These are phyloP conservation scores for Myotis brandtii DNA, from an alignment of 2,113 vertebrate genomes.

Conservation along the genomic window DNA sequence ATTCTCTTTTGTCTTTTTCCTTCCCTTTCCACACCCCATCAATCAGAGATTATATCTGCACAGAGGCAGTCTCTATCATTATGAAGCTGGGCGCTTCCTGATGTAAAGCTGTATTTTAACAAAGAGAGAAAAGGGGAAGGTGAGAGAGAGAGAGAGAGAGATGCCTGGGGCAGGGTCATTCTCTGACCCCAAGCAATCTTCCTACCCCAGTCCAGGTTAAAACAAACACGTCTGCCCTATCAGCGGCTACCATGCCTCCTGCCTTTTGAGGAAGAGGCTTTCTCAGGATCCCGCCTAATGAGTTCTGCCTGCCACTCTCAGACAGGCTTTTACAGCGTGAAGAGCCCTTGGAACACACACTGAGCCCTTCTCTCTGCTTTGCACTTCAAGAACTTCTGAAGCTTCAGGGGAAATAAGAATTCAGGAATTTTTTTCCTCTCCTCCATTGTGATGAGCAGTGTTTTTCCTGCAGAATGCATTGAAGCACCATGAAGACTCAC, in stretches of 20 bases:
- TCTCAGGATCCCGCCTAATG: conserved; percentile 56
- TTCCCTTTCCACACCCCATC: conserved; percentile 65
- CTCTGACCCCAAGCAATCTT: conserved; percentile 81
- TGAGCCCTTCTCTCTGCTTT: conserved; percentile 81
- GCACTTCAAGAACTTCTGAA: conserved; percentile 85
- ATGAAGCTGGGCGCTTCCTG: conserved; percentile 76
- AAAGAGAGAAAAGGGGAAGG: not conserved
- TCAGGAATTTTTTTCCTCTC: conserved; percentile 67
- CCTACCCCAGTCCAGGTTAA: conserved; percentile 70
- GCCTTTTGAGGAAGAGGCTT: conserved; percentile 79
- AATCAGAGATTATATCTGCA: conserved; percentile 81
- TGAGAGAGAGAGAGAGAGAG: not conserved
- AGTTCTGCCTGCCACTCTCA: conserved; percentile 66
- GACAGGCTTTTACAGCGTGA: conserved; percentile 82
- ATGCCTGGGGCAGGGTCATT: conserved; percentile 80
- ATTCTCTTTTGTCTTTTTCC: conserved; percentile 81
- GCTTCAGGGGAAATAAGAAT: conserved; percentile 81
- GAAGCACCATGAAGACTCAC: conserved; percentile 81
- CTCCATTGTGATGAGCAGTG: conserved; percentile 83
- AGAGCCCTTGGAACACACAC: conserved; percentile 81
- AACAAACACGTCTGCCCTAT: conserved; percentile 65
- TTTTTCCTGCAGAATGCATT: conserved; percentile 78
- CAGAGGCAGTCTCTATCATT: conserved; percentile 81
- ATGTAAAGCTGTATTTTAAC: conserved; percentile 80
- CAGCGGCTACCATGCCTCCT: conserved; percentile 79